Evolutionary conservation across 1,140 invertebrate species (phyloP).

Genomic region (Drosophila yakuba): DNA sequence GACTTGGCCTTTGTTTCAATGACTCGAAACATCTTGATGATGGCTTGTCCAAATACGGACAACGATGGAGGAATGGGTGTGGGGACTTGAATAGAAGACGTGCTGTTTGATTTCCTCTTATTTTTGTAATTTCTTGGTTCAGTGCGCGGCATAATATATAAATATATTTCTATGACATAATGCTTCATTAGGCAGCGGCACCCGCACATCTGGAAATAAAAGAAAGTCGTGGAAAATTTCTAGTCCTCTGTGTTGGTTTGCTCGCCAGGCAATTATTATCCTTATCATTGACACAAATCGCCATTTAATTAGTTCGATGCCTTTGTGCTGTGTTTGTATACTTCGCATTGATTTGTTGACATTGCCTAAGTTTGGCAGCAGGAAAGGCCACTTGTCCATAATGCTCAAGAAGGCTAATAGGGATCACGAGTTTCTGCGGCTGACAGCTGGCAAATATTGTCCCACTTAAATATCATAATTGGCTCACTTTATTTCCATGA

Average conservation of each 20-base stretch:
- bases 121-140: constrained; percentile 69
- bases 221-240: constrained; percentile 46
- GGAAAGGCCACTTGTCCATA: constrained; percentile 26
- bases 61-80: not conserved
- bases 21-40: constrained; percentile 78
- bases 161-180: constrained; percentile 11
- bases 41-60: constrained; percentile 72
- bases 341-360: constrained; percentile 77
- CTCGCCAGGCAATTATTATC: constrained; percentile 77
- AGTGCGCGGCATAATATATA: constrained; percentile 51
- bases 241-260: constrained; percentile 56
- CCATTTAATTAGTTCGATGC: constrained; percentile 79
- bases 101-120: constrained; percentile 59
- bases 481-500: constrained; percentile 16
- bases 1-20: constrained; percentile 75
- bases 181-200: constrained; percentile 68
- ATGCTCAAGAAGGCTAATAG: constrained; percentile 41
- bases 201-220: constrained; percentile 28
- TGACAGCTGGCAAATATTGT: constrained; percentile 47
- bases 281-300: constrained; percentile 80
- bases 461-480: constrained; percentile 37
- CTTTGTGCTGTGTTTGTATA: constrained; percentile 61
- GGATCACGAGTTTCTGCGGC: constrained; percentile 40
- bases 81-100: not conserved
- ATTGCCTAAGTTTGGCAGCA: constrained; percentile 38